These are phyloP conservation scores for Sebastes minor DNA, from an alignment of 2,797 vertebrate genomes.

Conservation along the genomic window DNA sequence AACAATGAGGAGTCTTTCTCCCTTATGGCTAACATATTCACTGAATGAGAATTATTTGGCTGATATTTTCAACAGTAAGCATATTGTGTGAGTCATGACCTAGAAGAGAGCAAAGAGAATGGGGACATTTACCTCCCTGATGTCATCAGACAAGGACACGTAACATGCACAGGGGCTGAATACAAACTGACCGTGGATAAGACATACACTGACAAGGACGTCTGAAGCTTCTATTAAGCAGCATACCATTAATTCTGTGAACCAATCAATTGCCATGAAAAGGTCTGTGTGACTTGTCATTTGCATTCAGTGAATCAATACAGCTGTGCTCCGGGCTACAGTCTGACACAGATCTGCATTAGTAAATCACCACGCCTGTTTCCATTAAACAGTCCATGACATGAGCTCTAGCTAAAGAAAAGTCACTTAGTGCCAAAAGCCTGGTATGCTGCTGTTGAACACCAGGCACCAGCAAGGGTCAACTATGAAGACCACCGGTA, in stretches of 20 bases:
- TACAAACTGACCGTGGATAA: not conserved
- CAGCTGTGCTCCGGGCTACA: constrained; percentile 44
- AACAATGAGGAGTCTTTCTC: constrained; percentile 46
- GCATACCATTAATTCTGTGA: constrained; percentile 24
- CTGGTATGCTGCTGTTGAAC: not conserved
- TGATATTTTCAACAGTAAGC: constrained; percentile 54
- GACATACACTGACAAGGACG: not conserved
- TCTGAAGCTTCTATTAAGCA: not conserved
- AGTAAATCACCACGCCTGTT: constrained; percentile 19
- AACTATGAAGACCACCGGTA: not conserved
- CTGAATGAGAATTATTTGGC: constrained; percentile 55
- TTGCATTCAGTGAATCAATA: constrained; percentile 59
- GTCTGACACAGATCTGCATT: constrained; percentile 58
- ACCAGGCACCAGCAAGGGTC: not conserved
- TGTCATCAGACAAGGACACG: constrained; percentile 21
- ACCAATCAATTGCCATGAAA: constrained; percentile 52
- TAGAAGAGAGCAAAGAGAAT: constrained; percentile 27
- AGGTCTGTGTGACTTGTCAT: constrained; percentile 58
- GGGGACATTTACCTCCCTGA: constrained; percentile 55
- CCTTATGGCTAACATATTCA: constrained; percentile 28
- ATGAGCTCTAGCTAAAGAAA: not conserved
- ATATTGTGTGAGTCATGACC: constrained; percentile 50
- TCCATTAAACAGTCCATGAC: constrained; percentile 20
- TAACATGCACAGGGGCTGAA: not conserved
- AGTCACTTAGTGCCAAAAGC: not conserved